Conservation (phyloP, 2,888 invertebrate genomes). For the Sylvicola fuscatus region DNA sequence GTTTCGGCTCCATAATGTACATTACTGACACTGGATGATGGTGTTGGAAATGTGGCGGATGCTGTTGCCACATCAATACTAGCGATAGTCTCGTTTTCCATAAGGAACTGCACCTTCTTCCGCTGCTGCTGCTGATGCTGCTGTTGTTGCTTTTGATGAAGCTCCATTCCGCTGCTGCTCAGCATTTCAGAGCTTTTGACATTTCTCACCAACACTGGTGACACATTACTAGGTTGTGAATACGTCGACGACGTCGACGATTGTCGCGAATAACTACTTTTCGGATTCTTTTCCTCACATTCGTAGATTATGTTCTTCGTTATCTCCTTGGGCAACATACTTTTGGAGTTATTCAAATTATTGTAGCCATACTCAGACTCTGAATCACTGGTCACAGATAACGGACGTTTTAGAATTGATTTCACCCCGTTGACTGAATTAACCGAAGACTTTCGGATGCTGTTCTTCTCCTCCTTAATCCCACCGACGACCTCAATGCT, state of each 20-base stretch:
- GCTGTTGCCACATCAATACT: conserved; percentile 6
- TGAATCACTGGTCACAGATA: conserved; percentile 6
- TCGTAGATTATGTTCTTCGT: no score
- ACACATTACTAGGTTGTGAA: neutral
- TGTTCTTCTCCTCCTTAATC: neutral
- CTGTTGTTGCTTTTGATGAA: no score
- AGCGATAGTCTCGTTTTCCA: conserved; percentile 32
- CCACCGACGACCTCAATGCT: no score
- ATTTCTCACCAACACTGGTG: neutral
- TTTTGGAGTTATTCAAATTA: no score
- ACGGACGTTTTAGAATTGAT: conserved; percentile 37
- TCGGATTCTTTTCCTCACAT: no score
- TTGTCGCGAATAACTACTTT: no score
- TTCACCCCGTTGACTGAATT: conserved; percentile 27
- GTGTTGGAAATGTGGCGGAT: no score
- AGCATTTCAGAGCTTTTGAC: neutral
- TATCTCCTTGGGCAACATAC: no score
- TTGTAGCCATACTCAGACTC: neutral
- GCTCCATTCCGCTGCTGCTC: no score
- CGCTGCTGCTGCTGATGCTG: conserved; percentile 27
- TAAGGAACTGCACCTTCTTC: conserved; percentile 52
- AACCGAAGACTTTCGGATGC: conserved; percentile 15
- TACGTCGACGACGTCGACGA: no score
- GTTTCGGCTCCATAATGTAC: no score
- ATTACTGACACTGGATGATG: no score